A percentile compares a stretch with the other conserved stretches of the same genome.
Evolutionary conservation across 2,113 vertebrate genomes (phyloP).

Genomic region (Coreoperca whiteheadi): DNA sequence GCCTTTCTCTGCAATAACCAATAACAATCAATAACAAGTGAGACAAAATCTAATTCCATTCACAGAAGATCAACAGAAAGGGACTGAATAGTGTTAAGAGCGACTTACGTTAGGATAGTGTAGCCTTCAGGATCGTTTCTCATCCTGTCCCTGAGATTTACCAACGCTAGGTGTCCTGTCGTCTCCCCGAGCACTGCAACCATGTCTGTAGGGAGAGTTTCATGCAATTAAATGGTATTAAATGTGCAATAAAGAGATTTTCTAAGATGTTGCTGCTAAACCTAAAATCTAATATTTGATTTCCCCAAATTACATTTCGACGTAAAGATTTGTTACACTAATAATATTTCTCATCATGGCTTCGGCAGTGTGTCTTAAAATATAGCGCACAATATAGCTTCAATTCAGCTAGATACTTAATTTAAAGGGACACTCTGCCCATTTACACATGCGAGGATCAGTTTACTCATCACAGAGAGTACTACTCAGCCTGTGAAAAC

Average conservation of each 20-base stretch:
- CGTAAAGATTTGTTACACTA: background rate
- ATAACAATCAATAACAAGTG: background rate
- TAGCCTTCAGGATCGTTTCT: constrained; percentile 90
- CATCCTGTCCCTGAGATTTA: constrained; percentile 90
- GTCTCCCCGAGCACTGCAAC: constrained; percentile 97
- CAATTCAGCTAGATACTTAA: background rate
- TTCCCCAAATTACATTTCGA: background rate
- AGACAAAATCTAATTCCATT: background rate
- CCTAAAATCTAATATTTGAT: background rate
- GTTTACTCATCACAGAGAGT: constrained; percentile 23
- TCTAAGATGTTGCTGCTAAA: background rate
- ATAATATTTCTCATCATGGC: background rate
- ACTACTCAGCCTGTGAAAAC: background rate
- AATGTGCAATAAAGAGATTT: background rate
- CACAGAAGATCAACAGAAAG: background rate
- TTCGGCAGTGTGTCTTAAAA: background rate
- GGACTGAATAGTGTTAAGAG: background rate
- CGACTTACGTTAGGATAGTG: constrained; percentile 88
- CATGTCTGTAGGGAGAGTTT: constrained; percentile 88
- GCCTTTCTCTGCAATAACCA: constrained; percentile 87
- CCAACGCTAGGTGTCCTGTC: constrained; percentile 87
- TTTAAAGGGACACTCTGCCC: background rate
- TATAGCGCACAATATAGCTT: background rate
- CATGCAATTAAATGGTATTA: background rate
- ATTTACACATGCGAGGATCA: background rate